Percentiles rank a stretch among this genome's conserved stretches.
These are phyloP conservation scores for Actinia tenebrosa DNA, from an alignment of 64 coral and sea anemone genomes.

Conservation along the genomic window DNA sequence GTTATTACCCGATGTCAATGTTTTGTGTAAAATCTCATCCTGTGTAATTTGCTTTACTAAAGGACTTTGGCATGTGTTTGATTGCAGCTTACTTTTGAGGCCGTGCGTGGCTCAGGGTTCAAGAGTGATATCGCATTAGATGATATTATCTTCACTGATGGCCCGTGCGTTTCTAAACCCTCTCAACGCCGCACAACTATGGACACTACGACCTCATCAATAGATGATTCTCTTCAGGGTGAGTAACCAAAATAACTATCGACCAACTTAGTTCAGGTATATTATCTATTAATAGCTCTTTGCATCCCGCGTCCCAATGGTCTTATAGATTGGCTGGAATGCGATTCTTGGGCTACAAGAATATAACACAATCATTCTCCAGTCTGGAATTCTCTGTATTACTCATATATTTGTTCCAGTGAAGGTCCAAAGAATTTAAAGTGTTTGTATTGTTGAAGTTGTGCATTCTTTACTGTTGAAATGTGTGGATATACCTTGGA, in stretches of 20 bases:
- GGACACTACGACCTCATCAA: background rate
- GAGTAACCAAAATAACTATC: background rate
- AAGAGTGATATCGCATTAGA: constrained; percentile 15
- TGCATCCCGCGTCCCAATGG: too few relatives aligned
- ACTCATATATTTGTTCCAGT: too few relatives aligned
- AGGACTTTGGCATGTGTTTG: background rate
- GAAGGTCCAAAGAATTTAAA: too few relatives aligned
- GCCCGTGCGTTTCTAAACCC: background rate
- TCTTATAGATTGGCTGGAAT: too few relatives aligned
- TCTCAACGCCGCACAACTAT: background rate
- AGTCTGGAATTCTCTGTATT: too few relatives aligned
- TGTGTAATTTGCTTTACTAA: background rate
- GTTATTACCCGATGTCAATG: background rate
- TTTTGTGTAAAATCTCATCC: background rate
- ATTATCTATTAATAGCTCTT: too few relatives aligned
- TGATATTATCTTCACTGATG: constrained; percentile 17
- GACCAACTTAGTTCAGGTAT: background rate
- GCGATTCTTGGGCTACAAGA: too few relatives aligned
- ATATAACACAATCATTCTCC: too few relatives aligned
- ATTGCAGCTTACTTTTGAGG: background rate
- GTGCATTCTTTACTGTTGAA: too few relatives aligned
- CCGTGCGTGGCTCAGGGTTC: background rate
- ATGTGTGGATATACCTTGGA: too few relatives aligned
- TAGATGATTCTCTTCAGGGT: background rate
- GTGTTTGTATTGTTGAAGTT: too few relatives aligned